Conservation (phyloP, 2,888 invertebrate genomes). For the Drosophila sordidula region DNA sequence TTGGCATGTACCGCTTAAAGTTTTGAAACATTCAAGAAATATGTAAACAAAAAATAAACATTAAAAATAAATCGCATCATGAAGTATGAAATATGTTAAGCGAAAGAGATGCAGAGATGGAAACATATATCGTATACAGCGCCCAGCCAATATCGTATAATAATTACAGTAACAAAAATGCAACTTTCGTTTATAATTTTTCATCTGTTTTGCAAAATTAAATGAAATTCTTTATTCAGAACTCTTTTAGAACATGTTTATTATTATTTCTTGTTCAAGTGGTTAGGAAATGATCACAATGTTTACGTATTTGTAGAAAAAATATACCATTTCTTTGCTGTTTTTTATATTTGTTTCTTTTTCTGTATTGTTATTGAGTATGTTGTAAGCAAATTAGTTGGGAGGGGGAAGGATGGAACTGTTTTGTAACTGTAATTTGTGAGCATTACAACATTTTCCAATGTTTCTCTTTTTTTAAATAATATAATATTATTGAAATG, state of each 20-base stretch:
- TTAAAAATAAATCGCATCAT: slow-evolving; percentile 10
- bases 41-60: slow-evolving; percentile 8
- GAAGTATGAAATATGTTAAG: slow-evolving; percentile 40
- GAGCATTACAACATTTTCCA: slow-evolving; percentile 25
- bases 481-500: slow-evolving; percentile 11
- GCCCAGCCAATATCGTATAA: slow-evolving; percentile 3
- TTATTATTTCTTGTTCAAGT: slow-evolving; percentile 7
- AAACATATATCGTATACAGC: slow-evolving; percentile 3
- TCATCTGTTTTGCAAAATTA: slow-evolving; percentile 49
- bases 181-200: slow-evolving; percentile 31
- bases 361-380: slow-evolving; percentile 3
- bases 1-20: slow-evolving; percentile 24
- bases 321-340: slow-evolving; percentile 16
- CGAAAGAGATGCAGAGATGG: slow-evolving; percentile 30
- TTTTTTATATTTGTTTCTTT: not conserved
- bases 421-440: slow-evolving; percentile 3
- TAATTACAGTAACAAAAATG: slow-evolving; percentile 3
- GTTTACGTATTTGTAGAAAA: slow-evolving; percentile 28
- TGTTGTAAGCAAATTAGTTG: slow-evolving; percentile 1
- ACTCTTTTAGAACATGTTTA: slow-evolving; percentile 24
- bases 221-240: slow-evolving; percentile 62
- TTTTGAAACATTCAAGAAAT: slow-evolving; percentile 18
- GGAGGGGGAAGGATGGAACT: not conserved
- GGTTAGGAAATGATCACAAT: slow-evolving; percentile 40
- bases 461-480: slow-evolving; percentile 5